Base-by-base conservation (phyloP, 2,797 vertebrate genomes). In the Sebastes jordani region DNA sequence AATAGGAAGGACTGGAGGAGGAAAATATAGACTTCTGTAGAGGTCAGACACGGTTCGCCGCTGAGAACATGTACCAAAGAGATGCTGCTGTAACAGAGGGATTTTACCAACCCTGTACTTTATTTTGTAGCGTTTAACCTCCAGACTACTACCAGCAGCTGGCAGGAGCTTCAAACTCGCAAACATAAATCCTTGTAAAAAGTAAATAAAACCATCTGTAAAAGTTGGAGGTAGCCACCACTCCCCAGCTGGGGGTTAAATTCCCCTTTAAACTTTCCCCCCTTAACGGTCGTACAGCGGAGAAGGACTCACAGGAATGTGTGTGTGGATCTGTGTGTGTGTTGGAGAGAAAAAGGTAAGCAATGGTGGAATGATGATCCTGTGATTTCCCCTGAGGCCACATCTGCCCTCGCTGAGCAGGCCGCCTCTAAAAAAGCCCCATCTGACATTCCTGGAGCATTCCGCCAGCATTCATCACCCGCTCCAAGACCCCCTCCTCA, bases 331-430 rank as follows among this genome's bases (percentile, higher is more conserved):
- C 38, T 11, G 25, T 59, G 68, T 71, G 6, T 79, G 68, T 68
- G 58, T 56, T 88, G 74, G 60, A 78, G 56, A 54, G 20, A 55
- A 80, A 75, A 92, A 89, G 89, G 92, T 91, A 90, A 88, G 91
- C 92, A 88, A 78, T n/a, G 56, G 56, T 75, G 77, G 92, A 93
- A 93, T 89, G 93, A 92, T 91, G 88, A 92, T 91, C 88, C 91
- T 84, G 55, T 89, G 89, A 93, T 92, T 92, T 93, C 92, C 90
- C 93, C 82, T 0, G 78, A 76, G 92, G 93, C 86, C 87, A 93
- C 92, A 94, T 94, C 92, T 94, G 92, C 89, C 90, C 91, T 85
- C 7, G 23, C 65, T 74, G 86, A 90, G 82, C 69, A 74, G 79
- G 71, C 88, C 63, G 65, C 76, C 84, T 80, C 74, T 73, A 80